Conservation (phyloP, 2,797 vertebrate species). For the Galaxias olidus region DNA sequence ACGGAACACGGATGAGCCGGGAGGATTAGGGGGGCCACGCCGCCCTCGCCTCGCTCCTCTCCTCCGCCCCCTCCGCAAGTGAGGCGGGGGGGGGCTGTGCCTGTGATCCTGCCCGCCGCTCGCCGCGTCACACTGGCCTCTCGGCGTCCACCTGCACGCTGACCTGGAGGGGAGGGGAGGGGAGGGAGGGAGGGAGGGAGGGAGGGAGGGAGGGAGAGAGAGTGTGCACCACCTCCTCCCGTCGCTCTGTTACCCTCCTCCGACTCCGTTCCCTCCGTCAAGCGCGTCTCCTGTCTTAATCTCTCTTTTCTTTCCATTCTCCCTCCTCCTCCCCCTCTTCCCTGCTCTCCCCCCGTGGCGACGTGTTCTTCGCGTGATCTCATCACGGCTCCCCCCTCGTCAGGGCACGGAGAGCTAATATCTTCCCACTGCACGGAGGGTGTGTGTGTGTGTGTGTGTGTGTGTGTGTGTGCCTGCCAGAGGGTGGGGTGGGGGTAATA, state of each 20-base stretch:
- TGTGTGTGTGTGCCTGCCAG: constrained; percentile 9
- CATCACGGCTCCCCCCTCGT: constrained; percentile 40
- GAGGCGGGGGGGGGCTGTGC: constrained; percentile 64
- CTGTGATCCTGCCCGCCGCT: constrained; percentile 73
- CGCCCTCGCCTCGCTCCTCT: constrained; percentile 66
- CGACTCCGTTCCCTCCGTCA: constrained; percentile 44
- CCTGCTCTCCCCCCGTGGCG: constrained; percentile 41
- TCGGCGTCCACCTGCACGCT: constrained; percentile 62
- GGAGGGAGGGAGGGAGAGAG: no score
- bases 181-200: no score
- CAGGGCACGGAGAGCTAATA: constrained; percentile 36
- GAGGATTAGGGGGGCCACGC: constrained; percentile 75
- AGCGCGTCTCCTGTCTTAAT: constrained; percentile 21
- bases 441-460: constrained; percentile 17
- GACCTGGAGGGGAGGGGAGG: no score
- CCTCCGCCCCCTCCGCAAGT: constrained; percentile 60
- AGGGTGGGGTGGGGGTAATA: constrained; percentile 14
- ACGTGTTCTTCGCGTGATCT: constrained; percentile 49
- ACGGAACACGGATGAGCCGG: constrained; percentile 75
- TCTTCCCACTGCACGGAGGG: constrained; percentile 31
- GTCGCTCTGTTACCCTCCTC: neutral
- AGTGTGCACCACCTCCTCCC: no score
- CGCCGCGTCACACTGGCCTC: constrained; percentile 65
- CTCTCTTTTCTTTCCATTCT: constrained; percentile 46
- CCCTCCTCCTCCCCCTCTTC: constrained; percentile 46